Percentiles rank a stretch among this genome's conserved stretches.
These are phyloP conservation scores for Diplosoma virens DNA, from an alignment of 23 tunicate genomes.

Conservation along the genomic window DNA sequence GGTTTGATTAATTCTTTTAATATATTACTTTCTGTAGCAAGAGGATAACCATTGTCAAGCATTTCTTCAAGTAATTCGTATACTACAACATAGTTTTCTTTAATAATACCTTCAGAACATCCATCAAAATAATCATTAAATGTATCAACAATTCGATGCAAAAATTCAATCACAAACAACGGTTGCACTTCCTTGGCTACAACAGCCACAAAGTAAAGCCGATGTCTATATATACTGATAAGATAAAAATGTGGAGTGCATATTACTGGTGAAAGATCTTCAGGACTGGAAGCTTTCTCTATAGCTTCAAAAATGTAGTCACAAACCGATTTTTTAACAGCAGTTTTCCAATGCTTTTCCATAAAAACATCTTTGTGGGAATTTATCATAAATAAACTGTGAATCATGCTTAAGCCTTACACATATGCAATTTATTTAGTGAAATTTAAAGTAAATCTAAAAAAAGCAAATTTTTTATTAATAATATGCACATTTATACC, in stretches of 20 bases:
- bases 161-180: conserved; percentile 88
- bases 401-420: conserved; percentile 88
- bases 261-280: conserved; percentile 84
- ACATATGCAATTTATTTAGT: too few relatives aligned
- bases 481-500: too few relatives aligned
- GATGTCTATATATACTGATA: conserved; percentile 66
- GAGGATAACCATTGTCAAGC: conserved; percentile 95
- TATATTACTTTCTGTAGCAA: conserved; percentile 94
- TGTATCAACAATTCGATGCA: conserved; percentile 95
- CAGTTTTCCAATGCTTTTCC: conserved; percentile 99
- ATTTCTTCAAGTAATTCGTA: conserved; percentile 93
- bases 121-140: conserved; percentile 92
- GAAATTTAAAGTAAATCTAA: too few relatives aligned
- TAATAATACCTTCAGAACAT: conserved; percentile 80
- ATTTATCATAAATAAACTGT: conserved; percentile 91
- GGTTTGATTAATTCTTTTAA: conserved; percentile 94
- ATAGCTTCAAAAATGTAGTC: conserved; percentile 79
- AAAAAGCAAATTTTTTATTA: too few relatives aligned
- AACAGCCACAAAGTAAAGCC: conserved; percentile 84
- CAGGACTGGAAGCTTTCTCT: conserved; percentile 92
- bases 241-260: conserved; percentile 80
- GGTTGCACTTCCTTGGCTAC: conserved; percentile 88
- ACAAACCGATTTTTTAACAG: conserved; percentile 84
- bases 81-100: conserved; percentile 95
- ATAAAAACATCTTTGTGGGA: conserved; percentile 80